Evolutionary conservation across 2,888 invertebrate species (phyloP), one percentile per base, ranked within the genome.

Genomic region (Phorcus lineatus): DNA sequence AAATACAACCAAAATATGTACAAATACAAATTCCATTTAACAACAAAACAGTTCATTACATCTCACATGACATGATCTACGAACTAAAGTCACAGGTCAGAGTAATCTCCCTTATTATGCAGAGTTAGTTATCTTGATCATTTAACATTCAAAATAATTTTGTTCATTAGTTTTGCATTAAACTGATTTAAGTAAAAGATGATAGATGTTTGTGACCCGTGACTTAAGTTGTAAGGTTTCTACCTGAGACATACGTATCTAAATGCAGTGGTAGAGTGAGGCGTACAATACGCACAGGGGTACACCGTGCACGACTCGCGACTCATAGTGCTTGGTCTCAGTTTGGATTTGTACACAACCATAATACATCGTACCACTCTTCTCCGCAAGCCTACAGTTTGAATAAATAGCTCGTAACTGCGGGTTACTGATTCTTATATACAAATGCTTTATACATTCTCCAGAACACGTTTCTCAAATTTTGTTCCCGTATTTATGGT

Each of bases 1-100:
- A 62, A 62, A 62, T 62, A 62, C 28, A 62, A 24, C 62, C 62
- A 62, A 22, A 62, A 62, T 62, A 62, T 62, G 22, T 62, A 62
- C 62, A 62, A 28, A 17, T 62, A 62, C 62, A 28, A 4, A 11
- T 47, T 24, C 62, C 62, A 62, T 62, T 28, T 62, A 62, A 62
- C 62, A 62, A 57, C 22, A 57, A 19, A 57, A 24, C 62, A 47
- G 47, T 47, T 47, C 47, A 47, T 47, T 11, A 47, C 47, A 47
- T 47, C 47, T 47, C 47, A 47, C 47, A 47, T 47, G 47, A 47
- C 47, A 47, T 47, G 47, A 47, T 9, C 47, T 47, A 47, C 47
- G 47, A 47, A 13, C 47, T 47, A 13, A 47, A 47, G 47, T 47
- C 47, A 47, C 47, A 11, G 47, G 13, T 47, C 47, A 47, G 47